A percentile compares a stretch with the other conserved stretches of the same genome.
phyloP scores from a whole-genome alignment of 2,888 invertebrate species.

The Eupithecia exiguata region DNA sequence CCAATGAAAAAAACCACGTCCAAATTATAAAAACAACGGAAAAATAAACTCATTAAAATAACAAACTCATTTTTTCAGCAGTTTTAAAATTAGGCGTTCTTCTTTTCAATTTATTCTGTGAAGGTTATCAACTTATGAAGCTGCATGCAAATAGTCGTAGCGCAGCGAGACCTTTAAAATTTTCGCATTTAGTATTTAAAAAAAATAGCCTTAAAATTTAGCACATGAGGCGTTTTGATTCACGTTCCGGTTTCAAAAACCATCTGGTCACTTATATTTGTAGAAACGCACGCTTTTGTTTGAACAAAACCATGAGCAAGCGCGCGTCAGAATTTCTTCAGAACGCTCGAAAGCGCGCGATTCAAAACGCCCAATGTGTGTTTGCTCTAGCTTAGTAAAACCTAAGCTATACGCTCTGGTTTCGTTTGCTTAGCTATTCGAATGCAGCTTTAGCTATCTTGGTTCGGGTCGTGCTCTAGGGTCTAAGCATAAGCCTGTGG shows the following conservation, averaged over 20 bases:
- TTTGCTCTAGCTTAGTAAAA: background rate
- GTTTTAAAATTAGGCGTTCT: background rate
- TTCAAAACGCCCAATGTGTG: background rate
- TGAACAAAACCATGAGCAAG: background rate
- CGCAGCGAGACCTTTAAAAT: background rate
- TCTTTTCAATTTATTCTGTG: slow-evolving; percentile 8
- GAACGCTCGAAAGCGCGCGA: background rate
- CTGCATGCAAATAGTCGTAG: slow-evolving; percentile 9
- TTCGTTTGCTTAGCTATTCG: background rate
- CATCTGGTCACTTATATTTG: background rate
- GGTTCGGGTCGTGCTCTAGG: slow-evolving; percentile 66
- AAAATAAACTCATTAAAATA: background rate
- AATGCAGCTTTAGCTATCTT: slow-evolving; percentile 39
- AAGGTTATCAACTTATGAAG: background rate
- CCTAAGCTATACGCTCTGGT: background rate
- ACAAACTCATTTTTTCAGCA: background rate
- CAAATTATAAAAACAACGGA: background rate
- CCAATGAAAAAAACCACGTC: background rate
- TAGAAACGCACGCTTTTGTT: background rate
- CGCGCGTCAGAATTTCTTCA: background rate
- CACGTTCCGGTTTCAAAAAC: background rate
- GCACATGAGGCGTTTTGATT: background rate
- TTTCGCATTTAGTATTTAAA: background rate
- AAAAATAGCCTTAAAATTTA: too few relatives aligned
- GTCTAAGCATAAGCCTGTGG: slow-evolving; percentile 70